Percentiles rank a stretch among this genome's conserved stretches.
Conservation (phyloP, 2,113 vertebrate genomes). For the Oreocharis arfaki region DNA sequence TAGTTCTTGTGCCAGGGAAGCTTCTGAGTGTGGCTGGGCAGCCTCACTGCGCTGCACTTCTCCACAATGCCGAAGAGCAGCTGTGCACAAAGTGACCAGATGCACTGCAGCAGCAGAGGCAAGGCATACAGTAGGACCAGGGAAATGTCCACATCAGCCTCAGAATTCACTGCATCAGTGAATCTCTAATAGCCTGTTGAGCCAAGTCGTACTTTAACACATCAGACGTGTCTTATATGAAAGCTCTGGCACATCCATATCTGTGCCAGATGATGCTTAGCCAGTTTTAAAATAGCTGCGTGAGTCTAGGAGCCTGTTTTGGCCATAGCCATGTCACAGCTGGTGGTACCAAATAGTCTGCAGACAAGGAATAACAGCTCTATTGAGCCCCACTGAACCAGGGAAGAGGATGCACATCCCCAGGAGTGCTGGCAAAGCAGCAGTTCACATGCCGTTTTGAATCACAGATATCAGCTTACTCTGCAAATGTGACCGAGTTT, state of each 20-base stretch:
- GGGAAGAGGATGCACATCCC: not conserved
- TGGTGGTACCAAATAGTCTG: not conserved
- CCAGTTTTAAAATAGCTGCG: not conserved
- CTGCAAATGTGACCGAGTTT: not conserved
- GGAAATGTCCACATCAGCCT: not conserved
- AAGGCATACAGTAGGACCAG: not conserved
- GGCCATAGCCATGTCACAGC: not conserved
- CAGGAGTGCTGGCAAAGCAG: not conserved
- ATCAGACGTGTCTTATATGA: not conserved
- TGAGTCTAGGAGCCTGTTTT: not conserved
- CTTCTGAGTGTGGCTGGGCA: not conserved
- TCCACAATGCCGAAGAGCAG: not conserved
- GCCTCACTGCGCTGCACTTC: accelerated
- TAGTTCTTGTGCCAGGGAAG: not conserved
- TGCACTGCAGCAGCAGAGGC: not conserved
- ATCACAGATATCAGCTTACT: not conserved
- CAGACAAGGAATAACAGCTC: not conserved
- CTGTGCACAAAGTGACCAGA: no score
- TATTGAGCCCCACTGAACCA: not conserved
- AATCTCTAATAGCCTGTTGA: not conserved
- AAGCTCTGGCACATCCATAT: not conserved
- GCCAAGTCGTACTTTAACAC: not conserved
- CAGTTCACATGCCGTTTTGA: not conserved
- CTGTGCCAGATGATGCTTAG: not conserved
- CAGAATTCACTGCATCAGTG: not conserved